These are phyloP conservation scores for Spea hammondii DNA, from an alignment of 2,797 vertebrate species.

Conservation along the genomic window DNA sequence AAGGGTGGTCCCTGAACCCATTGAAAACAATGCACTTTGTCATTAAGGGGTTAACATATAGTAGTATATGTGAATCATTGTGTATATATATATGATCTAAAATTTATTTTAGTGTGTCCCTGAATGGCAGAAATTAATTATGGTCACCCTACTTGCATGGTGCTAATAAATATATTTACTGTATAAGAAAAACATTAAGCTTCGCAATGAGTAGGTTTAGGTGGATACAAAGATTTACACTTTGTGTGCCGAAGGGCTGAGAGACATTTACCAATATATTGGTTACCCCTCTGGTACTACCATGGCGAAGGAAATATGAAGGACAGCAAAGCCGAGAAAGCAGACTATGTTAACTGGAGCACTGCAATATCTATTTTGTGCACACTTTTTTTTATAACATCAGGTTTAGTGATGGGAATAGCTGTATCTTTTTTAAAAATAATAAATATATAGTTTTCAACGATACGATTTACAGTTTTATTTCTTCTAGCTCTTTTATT, in stretches of 20 bases:
- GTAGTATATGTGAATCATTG: no score
- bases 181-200: conserved; percentile 34
- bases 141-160: not conserved
- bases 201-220: conserved; percentile 25
- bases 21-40: no score
- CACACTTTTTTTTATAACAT: conserved; percentile 28
- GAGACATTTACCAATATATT: not conserved
- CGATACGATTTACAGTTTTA: conserved; percentile 31
- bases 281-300: not conserved
- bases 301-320: conserved; percentile 22
- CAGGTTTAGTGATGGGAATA: conserved; percentile 12
- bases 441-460: conserved; percentile 38
- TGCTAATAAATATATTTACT: conserved; percentile 27
- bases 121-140: no score
- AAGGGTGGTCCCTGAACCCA: no score
- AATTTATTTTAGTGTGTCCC: no score
- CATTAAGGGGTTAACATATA: no score
- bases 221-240: conserved; percentile 33
- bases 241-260: not conserved
- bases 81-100: no score
- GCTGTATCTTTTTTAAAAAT: conserved; percentile 25
- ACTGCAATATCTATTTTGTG: conserved; percentile 27
- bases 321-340: conserved; percentile 15
- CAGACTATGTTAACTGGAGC: conserved; percentile 34
- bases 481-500: conserved; percentile 28